Evolutionary conservation across 2,797 vertebrate genomes (phyloP), one percentile per base, ranked within the genome.

Genomic region (Decapterus maruadsi): DNA sequence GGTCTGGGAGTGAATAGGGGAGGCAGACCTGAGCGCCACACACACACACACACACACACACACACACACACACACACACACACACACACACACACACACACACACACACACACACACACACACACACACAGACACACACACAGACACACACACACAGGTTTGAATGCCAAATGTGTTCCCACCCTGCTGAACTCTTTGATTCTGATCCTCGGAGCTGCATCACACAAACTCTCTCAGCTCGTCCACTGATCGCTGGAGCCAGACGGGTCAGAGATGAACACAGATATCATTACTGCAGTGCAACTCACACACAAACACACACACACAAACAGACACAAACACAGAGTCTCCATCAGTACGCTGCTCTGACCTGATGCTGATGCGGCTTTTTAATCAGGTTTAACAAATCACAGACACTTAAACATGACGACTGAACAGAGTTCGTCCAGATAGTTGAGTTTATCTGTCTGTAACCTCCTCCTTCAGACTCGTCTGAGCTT

Each of bases 211-310:
- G 0, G 58, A 68, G n/a, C 31, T 19, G 46, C 26, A 45, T 61
- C 58, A 54, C 20, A 53, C 73, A 42, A 22, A 57, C 26, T 42
- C n/a, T 40, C 67, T 16, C 13, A 40, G 38, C 22, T 61, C 31
- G 19, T 45, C 14, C 63, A 63, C 51, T 63, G 43, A 73, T 40
- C 57, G 65, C 22, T 57, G 1, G 40, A 75, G 55, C 38, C 77
- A 75, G 66, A 64, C 54, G 43, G 38, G 66, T 74, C 72, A 53
- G n/a, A 61, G 66, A 78, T 48, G 34, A 42, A 31, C 45, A 16
- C 42, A 61, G 63, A 72, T 29, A 62, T 51, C 4, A 29, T 51
- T 29, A 50, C 11, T 40, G 45, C 13, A 31, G 1, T 51, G 45
- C 66, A 58, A 67, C 56, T 0, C 13, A 40, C 6, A 55, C 38